phyloP scores from a whole-genome alignment of 2,113 vertebrate species.

The Mystacornis crossleyi region DNA sequence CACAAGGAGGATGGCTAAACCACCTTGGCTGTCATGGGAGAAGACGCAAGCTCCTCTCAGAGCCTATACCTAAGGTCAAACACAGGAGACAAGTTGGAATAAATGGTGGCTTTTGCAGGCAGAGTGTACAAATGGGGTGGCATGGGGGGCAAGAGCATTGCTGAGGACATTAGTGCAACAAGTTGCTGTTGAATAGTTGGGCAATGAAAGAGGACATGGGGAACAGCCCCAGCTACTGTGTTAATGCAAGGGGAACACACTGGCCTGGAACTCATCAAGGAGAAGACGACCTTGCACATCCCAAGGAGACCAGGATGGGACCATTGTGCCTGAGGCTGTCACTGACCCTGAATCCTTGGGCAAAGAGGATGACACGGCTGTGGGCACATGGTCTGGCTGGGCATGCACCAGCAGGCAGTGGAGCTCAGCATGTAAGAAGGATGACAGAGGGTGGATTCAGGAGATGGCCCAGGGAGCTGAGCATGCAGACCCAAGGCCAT shows the following conservation, averaged over 20 bases:
- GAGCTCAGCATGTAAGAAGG: neutral
- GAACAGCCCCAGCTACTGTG: neutral
- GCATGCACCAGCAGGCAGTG: fast-evolving
- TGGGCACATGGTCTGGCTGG: fast-evolving
- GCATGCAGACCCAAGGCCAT: neutral
- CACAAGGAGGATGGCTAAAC: neutral
- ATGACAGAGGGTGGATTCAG: neutral
- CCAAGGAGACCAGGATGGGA: neutral
- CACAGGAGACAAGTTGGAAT: neutral
- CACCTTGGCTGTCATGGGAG: neutral
- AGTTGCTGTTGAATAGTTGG: neutral
- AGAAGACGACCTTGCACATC: fast-evolving
- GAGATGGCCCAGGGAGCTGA: neutral
- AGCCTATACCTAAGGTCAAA: neutral
- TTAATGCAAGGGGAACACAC: neutral
- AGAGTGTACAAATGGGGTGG: neutral
- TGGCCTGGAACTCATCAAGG: neutral
- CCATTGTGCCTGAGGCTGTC: neutral
- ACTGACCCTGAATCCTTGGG: neutral
- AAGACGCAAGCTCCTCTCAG: neutral
- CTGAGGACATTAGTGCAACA: neutral
- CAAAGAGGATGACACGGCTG: neutral
- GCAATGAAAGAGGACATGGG: neutral
- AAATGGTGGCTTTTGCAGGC: neutral
- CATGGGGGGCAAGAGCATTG: neutral